These are phyloP conservation scores for Halichoeres trimaculatus DNA, from an alignment of 2,113 vertebrate species.

Conservation along the genomic window DNA sequence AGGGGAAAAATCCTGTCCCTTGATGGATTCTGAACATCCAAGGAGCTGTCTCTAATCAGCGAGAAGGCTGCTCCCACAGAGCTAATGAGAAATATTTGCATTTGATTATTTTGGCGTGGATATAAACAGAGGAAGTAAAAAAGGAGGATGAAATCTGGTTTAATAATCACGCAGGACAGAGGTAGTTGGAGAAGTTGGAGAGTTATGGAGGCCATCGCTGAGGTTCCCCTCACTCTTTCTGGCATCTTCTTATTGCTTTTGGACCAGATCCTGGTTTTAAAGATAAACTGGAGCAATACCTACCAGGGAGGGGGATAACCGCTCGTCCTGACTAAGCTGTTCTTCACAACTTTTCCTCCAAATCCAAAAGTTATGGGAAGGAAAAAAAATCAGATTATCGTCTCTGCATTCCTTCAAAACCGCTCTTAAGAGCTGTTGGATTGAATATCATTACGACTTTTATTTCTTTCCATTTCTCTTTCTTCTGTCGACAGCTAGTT, in stretches of 20 bases:
- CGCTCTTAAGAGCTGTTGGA: slow-evolving; percentile 59
- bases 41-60: slow-evolving; percentile 79
- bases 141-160: slow-evolving; percentile 28
- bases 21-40: slow-evolving; percentile 71
- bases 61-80: slow-evolving; percentile 71
- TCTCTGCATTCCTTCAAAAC: slow-evolving; percentile 51
- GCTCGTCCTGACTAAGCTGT: slow-evolving; percentile 52
- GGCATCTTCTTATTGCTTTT: slow-evolving; percentile 52
- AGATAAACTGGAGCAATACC: slow-evolving; percentile 49
- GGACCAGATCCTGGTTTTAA: slow-evolving; percentile 45
- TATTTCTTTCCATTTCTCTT: slow-evolving; percentile 70
- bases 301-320: slow-evolving; percentile 45
- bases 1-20: slow-evolving; percentile 61
- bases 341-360: slow-evolving; percentile 41
- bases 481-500: slow-evolving; percentile 71
- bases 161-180: slow-evolving; percentile 42
- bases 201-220: slow-evolving; percentile 27
- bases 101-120: slow-evolving; percentile 77
- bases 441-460: slow-evolving; percentile 75
- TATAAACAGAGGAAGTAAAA: slow-evolving; percentile 43
- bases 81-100: slow-evolving; percentile 74
- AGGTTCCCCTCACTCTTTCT: slow-evolving; percentile 36
- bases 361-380: slow-evolving; percentile 44
- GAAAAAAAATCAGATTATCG: slow-evolving; percentile 34
- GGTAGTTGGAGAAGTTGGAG: slow-evolving; percentile 30